Evolutionary conservation across 2,113 vertebrate species (phyloP).

Genomic region (Lepus americanus): DNA sequence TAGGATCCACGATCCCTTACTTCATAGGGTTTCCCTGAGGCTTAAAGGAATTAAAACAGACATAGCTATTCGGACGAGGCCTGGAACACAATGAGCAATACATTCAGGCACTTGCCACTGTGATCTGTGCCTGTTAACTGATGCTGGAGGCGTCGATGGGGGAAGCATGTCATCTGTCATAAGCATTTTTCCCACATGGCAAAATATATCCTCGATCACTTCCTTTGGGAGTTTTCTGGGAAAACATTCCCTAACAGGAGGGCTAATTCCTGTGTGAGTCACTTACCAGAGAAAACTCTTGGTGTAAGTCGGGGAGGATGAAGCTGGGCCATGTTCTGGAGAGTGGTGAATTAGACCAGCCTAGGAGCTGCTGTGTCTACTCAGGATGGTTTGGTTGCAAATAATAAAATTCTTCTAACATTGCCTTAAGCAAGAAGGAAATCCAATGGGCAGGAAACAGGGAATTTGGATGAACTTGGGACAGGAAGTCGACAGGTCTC

Average conservation of each 20-base stretch:
- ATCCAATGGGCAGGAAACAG: not conserved
- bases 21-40: not conserved
- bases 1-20: not conserved
- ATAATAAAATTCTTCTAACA: not conserved
- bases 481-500: conserved; percentile 26
- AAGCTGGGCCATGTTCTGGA: not conserved
- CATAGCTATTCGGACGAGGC: not conserved
- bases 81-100: not conserved
- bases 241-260: not conserved
- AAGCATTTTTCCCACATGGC: not conserved
- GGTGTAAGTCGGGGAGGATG: not conserved
- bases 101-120: not conserved
- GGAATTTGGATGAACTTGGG: conserved; percentile 3
- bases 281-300: conserved; percentile 5
- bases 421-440: not conserved
- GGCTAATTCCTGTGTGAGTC: not conserved
- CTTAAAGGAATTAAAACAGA: not conserved
- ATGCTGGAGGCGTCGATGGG: not conserved
- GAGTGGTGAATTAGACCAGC: not conserved
- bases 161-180: too few relatives aligned
- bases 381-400: not conserved
- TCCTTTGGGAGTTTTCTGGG: conserved; percentile 18
- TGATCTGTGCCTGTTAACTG: not conserved
- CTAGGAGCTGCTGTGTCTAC: not conserved
- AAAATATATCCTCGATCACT: not conserved